phyloP scores from a whole-genome alignment of 2,797 vertebrate genomes.

The Acanthurus tractus region DNA sequence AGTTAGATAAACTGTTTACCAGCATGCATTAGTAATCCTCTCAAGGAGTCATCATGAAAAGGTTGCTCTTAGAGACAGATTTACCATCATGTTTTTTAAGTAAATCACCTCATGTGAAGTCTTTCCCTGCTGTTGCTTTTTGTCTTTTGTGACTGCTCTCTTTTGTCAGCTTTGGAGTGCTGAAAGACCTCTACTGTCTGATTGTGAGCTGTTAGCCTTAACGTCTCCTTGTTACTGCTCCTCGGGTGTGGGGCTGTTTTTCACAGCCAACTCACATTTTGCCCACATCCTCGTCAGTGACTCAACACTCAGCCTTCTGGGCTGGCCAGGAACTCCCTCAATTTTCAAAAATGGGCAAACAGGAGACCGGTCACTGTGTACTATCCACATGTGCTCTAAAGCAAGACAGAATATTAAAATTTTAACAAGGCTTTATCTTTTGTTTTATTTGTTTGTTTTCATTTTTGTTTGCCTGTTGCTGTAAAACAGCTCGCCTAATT shows the following conservation, averaged over 20 bases:
- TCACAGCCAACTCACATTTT: constrained; percentile 19
- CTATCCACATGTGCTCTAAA: constrained; percentile 16
- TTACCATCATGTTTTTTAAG: not conserved
- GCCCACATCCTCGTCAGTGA: constrained; percentile 41
- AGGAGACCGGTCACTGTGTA: constrained; percentile 55
- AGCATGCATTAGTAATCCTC: constrained; percentile 31
- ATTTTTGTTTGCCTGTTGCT: not conserved
- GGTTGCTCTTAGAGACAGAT: constrained; percentile 11
- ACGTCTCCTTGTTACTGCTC: constrained; percentile 48
- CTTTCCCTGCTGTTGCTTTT: not conserved
- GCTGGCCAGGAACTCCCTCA: constrained; percentile 35
- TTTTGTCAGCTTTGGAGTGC: constrained; percentile 22
- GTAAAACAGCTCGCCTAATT: constrained; percentile 1
- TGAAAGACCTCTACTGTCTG: constrained; percentile 44
- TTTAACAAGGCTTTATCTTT: constrained; percentile 12
- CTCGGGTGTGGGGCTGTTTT: constrained; percentile 12
- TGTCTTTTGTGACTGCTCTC: constrained; percentile 2
- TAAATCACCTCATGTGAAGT: not conserved
- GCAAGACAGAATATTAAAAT: constrained; percentile 12
- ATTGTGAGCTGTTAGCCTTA: constrained; percentile 53
- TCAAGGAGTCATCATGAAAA: constrained; percentile 12
- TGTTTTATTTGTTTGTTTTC: not conserved
- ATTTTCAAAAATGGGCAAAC: constrained; percentile 51
- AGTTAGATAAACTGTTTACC: constrained; percentile 10
- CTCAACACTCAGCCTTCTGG: constrained; percentile 49